Percentiles rank a stretch among this genome's conserved stretches.
phyloP scores from a whole-genome alignment of 2,113 vertebrate species.

The Phoxinus phoxinus region DNA sequence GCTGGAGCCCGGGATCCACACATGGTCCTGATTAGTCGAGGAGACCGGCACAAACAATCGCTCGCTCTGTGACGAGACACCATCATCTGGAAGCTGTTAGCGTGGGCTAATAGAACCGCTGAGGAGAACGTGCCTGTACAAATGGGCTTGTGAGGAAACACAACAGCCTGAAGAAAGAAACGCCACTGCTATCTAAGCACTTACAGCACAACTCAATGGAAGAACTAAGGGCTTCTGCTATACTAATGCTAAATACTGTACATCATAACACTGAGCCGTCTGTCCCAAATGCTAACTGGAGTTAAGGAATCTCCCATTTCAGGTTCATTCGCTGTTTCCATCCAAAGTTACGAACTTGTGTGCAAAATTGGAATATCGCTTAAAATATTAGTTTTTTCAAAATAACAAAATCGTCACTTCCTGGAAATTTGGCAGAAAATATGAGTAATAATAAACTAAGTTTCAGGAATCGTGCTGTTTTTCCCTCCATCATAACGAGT shows the following conservation, averaged over 20 bases:
- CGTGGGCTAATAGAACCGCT: conserved; percentile 59
- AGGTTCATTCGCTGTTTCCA: no score
- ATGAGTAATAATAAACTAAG: no score
- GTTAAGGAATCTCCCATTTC: background rate
- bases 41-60: conserved; percentile 66
- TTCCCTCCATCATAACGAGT: no score
- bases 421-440: no score
- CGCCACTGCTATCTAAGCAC: background rate
- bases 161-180: background rate
- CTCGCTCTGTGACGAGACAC: conserved; percentile 52
- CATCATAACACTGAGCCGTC: no score
- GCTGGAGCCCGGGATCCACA: conserved; percentile 32
- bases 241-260: background rate
- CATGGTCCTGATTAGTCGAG: conserved; percentile 65
- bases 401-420: no score
- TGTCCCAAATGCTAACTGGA: background rate
- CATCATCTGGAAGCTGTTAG: conserved; percentile 75
- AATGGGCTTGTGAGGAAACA: conserved; percentile 11
- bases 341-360: no score
- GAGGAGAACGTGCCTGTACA: conserved; percentile 67
- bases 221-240: background rate
- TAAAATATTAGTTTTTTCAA: no score
- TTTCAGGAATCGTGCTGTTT: no score
- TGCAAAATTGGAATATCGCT: no score
- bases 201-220: background rate